Base-by-base conservation (phyloP, 2,888 invertebrate species). In the Timandra comae region DNA sequence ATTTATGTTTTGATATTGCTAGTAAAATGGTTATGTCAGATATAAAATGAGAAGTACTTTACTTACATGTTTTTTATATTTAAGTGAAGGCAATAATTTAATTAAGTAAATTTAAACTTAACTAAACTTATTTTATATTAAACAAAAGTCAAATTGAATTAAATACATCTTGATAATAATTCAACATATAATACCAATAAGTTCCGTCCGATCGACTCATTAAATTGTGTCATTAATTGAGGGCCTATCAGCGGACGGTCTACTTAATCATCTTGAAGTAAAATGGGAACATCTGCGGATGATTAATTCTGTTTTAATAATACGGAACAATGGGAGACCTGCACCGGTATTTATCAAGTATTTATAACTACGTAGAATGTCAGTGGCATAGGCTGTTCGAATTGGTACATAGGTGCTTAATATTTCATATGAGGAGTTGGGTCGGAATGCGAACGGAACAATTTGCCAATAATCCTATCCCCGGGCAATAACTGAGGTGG, bases 381-480 rank as follows among this genome's bases (percentile, higher is more conserved):
- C 24, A 24, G 24, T 24, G 24, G 24, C 24, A 24, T 24, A 24
- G 24, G 24, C 24, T 11, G 24, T 43, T 46, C 49, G 47, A 43
- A 48, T 46, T 51, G 46, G 61, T 55, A 56, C 57, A 66, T 65
- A 67, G 71, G 67, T 70, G 73, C 69, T 80, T 76, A 78, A 80
- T 80, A 81, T 79, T 80, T 81, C 75, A 77, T 63, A 73, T 71
- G 71, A 67, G n/a, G 69, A 68, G 61, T 59, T 65, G 59, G 63
- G 53, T 55, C 63, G 75, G 78, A 78, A 80, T 77, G 77, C 68
- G 75, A 72, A 67, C 75, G 67, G 78, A 81, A 79, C 80, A 80
- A 82, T 82, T 81, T 79, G 75, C 81, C 81, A 82, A 81, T 81
- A 81, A 79, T 79, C 77, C 79, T 70, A 74, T 74, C 77, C 68